A percentile compares a stretch with the other conserved stretches of the same genome.
phyloP scores from a whole-genome alignment of 2,888 invertebrate species.

The Lycia hirtaria region DNA sequence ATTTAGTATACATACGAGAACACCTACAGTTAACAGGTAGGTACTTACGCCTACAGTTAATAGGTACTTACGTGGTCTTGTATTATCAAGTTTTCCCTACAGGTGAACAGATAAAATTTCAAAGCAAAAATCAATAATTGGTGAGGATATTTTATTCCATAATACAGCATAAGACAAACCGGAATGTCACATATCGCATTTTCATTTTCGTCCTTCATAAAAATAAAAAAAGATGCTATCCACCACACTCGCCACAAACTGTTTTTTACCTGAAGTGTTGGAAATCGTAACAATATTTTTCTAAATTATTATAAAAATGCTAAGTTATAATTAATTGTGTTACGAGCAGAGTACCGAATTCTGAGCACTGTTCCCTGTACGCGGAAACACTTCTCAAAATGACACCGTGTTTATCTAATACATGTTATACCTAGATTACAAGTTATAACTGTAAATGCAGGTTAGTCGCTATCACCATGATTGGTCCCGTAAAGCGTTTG shows the following conservation, averaged over 20 bases:
- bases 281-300: constrained; percentile 72
- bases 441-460: constrained; percentile 81
- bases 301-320: constrained; percentile 85
- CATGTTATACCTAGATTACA: constrained; percentile 81
- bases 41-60: background rate
- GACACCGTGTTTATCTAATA: constrained; percentile 79
- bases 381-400: constrained; percentile 73
- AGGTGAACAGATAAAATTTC: constrained; percentile 35
- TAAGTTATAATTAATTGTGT: constrained; percentile 85
- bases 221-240: constrained; percentile 78
- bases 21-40: no score
- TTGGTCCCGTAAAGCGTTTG: no score
- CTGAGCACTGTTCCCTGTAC: constrained; percentile 72
- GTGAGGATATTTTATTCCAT: constrained; percentile 86
- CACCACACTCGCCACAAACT: constrained; percentile 75
- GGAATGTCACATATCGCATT: constrained; percentile 84
- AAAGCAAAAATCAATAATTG: constrained; percentile 71
- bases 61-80: background rate
- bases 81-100: constrained; percentile 4
- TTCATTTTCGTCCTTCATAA: constrained; percentile 77
- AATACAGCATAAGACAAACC: constrained; percentile 86
- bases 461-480: no score
- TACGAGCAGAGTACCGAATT: constrained; percentile 78
- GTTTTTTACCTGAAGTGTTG: constrained; percentile 71
- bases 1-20: no score